Percentiles rank a stretch among this genome's conserved stretches.
These are phyloP conservation scores for Agonopterix heracliana DNA, from an alignment of 2,888 invertebrate species.

Conservation along the genomic window DNA sequence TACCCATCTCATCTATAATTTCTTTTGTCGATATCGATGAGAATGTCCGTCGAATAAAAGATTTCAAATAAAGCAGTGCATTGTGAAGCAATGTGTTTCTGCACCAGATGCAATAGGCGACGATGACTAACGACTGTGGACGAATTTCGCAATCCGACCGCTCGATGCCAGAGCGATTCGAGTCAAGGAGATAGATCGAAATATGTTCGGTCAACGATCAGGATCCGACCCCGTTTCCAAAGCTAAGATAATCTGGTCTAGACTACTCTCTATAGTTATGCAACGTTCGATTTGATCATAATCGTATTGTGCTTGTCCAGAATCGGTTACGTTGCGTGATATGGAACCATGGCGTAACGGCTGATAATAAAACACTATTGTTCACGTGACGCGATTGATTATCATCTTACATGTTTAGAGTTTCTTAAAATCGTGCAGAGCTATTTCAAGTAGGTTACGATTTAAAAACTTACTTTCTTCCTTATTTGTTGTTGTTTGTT, in stretches of 20 bases:
- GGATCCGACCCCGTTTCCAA: conserved; percentile 42
- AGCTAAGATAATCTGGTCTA: conserved; percentile 18
- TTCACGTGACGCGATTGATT: too few species aligned
- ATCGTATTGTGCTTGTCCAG: background rate
- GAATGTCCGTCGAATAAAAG: too few species aligned
- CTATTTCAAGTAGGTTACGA: too few species aligned
- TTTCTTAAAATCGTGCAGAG: too few species aligned
- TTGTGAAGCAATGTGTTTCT: conserved; percentile 24
- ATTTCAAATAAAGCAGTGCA: conserved; percentile 15
- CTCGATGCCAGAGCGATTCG: conserved; percentile 53
- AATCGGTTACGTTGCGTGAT: too few species aligned
- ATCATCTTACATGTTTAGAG: too few species aligned
- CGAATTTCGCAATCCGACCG: conserved; percentile 55
- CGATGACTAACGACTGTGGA: conserved; percentile 61
- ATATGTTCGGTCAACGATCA: conserved; percentile 42
- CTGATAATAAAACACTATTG: too few species aligned
- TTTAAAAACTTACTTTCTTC: too few species aligned
- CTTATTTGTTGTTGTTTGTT: too few species aligned
- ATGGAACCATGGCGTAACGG: too few species aligned
- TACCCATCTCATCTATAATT: too few species aligned
- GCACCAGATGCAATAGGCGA: conserved; percentile 52
- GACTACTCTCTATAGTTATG: conserved; percentile 20
- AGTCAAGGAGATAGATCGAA: conserved; percentile 62
- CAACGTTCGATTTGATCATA: conserved; percentile 1
- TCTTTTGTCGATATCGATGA: too few species aligned